A percentile compares a stretch with the other conserved stretches of the same genome.
phyloP scores from a whole-genome alignment of 2,888 invertebrate species.

The Agrotis clavis region DNA sequence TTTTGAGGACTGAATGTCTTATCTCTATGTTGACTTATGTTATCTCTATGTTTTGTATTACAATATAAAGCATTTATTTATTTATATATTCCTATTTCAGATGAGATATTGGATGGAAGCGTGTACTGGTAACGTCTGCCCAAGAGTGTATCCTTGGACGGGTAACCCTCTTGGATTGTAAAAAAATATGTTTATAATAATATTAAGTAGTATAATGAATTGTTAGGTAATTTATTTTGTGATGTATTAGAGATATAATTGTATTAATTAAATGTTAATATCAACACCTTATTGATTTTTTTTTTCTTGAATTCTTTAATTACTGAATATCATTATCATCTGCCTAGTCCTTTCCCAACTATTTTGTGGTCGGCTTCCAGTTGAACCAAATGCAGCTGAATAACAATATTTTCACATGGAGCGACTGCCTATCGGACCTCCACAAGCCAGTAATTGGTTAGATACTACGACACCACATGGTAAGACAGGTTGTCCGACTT shows the following conservation, averaged over 20 bases:
- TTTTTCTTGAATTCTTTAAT: neutral
- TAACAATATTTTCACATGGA: too few relatives aligned
- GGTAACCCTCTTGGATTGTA: constrained; percentile 87
- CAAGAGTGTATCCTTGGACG: constrained; percentile 90
- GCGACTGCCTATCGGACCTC: too few relatives aligned
- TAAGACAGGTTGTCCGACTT: too few relatives aligned
- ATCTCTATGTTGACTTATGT: too few relatives aligned
- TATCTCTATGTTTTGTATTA: too few relatives aligned
- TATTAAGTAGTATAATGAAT: constrained; percentile 19
- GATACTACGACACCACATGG: too few relatives aligned
- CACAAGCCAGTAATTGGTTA: too few relatives aligned
- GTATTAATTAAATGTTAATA: neutral
- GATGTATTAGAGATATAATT: neutral
- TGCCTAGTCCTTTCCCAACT: too few relatives aligned
- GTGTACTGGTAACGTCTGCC: constrained; percentile 84
- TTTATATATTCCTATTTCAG: constrained; percentile 68
- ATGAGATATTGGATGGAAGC: constrained; percentile 84
- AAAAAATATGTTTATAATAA: constrained; percentile 14
- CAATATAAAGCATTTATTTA: too few relatives aligned
- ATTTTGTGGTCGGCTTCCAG: too few relatives aligned
- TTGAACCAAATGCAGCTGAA: too few relatives aligned
- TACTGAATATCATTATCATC: neutral
- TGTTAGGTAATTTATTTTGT: neutral
- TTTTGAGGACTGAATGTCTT: too few relatives aligned
- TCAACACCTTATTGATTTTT: neutral